A percentile compares a stretch with the other conserved stretches of the same genome.
phyloP scores from a whole-genome alignment of 2,113 vertebrate species.

The Gymnocephalus cernua region DNA sequence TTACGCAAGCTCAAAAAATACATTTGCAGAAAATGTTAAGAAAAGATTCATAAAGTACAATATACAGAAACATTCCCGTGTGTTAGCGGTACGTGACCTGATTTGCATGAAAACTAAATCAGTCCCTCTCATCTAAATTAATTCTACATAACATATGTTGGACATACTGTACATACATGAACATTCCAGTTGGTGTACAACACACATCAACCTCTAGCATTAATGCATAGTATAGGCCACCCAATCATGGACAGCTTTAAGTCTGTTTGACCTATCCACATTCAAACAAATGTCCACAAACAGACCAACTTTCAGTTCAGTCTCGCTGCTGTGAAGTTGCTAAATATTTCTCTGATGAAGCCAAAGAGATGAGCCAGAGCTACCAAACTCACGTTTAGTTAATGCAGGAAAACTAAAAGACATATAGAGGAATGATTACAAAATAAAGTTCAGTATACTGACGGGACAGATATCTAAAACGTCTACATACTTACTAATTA shows the following conservation, averaged over 20 bases:
- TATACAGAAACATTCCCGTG: conserved; percentile 12
- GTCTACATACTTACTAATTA: neutral
- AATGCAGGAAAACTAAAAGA: neutral
- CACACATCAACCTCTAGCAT: neutral
- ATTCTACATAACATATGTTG: neutral
- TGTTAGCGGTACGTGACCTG: neutral
- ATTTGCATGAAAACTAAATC: neutral
- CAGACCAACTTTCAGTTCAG: neutral
- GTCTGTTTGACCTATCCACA: neutral
- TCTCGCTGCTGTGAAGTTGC: neutral
- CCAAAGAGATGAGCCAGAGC: neutral
- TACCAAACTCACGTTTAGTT: neutral
- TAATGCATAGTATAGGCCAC: conserved; percentile 14
- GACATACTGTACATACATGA: neutral
- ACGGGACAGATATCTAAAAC: conserved; percentile 6
- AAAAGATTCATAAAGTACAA: neutral
- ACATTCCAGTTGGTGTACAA: conserved; percentile 19
- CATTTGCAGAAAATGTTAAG: neutral
- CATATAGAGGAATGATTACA: conserved; percentile 43
- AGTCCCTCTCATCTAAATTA: neutral
- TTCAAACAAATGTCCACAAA: conserved; percentile 3
- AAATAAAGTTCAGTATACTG: conserved; percentile 1
- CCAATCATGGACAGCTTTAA: neutral
- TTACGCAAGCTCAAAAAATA: neutral
- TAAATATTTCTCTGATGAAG: conserved; percentile 14